Percentiles rank a stretch among this genome's conserved stretches.
phyloP scores from a whole-genome alignment of 2,113 vertebrate genomes.

The Rafetus swinhoei region DNA sequence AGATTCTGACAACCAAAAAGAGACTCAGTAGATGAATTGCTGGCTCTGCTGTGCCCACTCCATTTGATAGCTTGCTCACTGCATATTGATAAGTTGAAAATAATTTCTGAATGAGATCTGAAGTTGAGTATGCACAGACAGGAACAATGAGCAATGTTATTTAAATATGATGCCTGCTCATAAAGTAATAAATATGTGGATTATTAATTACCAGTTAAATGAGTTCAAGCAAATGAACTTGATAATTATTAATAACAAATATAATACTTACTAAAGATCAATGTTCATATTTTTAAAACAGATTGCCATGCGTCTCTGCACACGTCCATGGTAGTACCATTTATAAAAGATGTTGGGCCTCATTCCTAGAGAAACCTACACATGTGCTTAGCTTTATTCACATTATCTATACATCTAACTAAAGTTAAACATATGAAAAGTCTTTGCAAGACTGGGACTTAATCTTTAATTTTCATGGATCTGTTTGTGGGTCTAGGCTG shows the following conservation, averaged over 20 bases:
- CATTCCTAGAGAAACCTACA: background rate
- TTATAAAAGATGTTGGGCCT: background rate
- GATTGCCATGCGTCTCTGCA: background rate
- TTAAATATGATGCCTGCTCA: background rate
- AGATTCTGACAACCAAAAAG: background rate
- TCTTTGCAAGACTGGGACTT: background rate
- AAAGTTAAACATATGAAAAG: background rate
- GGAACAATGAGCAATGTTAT: background rate
- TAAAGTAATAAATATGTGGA: background rate
- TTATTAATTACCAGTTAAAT: background rate
- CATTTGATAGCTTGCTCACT: constrained; percentile 5
- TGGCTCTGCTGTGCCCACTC: background rate
- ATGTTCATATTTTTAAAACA: background rate
- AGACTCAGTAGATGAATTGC: background rate
- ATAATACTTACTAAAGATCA: background rate
- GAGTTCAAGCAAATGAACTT: background rate
- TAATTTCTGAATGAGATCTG: background rate
- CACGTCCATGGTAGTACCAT: background rate
- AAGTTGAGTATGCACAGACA: background rate
- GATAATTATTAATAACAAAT: background rate
- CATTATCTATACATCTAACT: background rate
- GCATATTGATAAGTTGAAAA: background rate
- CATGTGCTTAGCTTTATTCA: background rate
- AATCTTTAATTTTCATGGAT: background rate
- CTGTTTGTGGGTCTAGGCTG: background rate